Base-by-base conservation (phyloP, 2,888 invertebrate genomes). In the Coronaproctus castanopsis region DNA sequence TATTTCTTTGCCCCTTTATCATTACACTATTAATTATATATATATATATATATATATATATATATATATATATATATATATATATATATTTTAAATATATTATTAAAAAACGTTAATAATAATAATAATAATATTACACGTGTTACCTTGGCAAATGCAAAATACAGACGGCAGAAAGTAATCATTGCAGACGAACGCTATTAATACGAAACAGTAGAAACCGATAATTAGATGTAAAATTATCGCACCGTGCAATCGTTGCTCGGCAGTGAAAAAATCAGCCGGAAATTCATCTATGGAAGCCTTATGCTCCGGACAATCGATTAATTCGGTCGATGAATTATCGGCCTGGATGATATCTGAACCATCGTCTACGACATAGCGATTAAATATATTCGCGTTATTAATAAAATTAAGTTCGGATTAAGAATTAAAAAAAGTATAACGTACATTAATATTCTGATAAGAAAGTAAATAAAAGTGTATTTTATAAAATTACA, bases 81-180 rank as follows among this genome's bases (percentile, higher is more conserved):
- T 36, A 36, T 36, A 36, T 36, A 36, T 36, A 36, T 36, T 8
- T n/a, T 36, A 36, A 8, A 36, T 36, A 36, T 36, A 36, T 52
- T 20, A n/a, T 10, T 10, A n/a, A 8, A 52, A 52, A 20, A 22
- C 10, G 10, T 54, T 8, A 23, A 8, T 8, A 21, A 23, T 54
- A 19, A n/a, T n/a, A n/a, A n/a, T n/a, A n/a, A n/a, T n/a, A n/a
- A n/a, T n/a, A n/a, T n/a, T n/a, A n/a, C n/a, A n/a, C n/a, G n/a
- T n/a, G n/a, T 67, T 67, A 71, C 85, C 83, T 64, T 84, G 81
- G 69, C 91, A 90, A 64, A 93, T 88, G 61, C 82, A 77, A 71
- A 91, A 90, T 14, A 95, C 83, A 14, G 90, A 82, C 0, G 93
- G 90, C 50, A 95, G 78, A 69, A 95, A 90, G 69, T 88, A 95